Percentiles rank a stretch among this genome's conserved stretches.
These are phyloP conservation scores for Megalopta genalis DNA, from an alignment of 1,140 invertebrate genomes.

Conservation along the genomic window DNA sequence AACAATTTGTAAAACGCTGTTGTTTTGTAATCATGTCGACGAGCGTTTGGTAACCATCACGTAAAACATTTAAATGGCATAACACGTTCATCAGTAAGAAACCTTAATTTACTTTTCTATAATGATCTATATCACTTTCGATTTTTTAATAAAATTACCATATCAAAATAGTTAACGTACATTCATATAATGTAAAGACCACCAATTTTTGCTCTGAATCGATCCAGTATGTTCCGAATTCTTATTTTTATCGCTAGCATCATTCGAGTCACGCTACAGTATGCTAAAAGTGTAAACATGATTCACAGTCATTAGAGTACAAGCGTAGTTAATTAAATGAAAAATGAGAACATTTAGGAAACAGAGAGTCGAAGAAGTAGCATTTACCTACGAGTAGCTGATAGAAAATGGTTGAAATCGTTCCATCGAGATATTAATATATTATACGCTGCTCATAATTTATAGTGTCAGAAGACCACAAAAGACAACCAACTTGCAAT, in stretches of 20 bases:
- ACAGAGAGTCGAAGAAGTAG: no score
- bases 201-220: neutral
- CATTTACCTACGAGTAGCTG: no score
- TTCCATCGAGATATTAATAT: no score
- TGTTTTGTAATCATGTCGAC: neutral
- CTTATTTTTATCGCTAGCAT: neutral
- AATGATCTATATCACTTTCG: neutral
- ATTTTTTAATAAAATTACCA: no score
- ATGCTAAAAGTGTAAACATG: no score
- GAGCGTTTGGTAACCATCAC: neutral
- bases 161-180: no score
- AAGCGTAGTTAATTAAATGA: no score
- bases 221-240: neutral
- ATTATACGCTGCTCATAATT: neutral
- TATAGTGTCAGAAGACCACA: neutral
- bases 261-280: no score
- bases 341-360: no score
- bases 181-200: no score
- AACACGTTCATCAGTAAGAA: conserved; percentile 1
- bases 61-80: conserved; percentile 2
- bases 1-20: conserved; percentile 7
- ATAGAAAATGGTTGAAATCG: no score
- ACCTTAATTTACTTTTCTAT: conserved; percentile 12
- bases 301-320: no score
- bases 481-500: neutral